phyloP scores from a whole-genome alignment of 2,888 invertebrate species.

The Chalcosyrphus nemorum region DNA sequence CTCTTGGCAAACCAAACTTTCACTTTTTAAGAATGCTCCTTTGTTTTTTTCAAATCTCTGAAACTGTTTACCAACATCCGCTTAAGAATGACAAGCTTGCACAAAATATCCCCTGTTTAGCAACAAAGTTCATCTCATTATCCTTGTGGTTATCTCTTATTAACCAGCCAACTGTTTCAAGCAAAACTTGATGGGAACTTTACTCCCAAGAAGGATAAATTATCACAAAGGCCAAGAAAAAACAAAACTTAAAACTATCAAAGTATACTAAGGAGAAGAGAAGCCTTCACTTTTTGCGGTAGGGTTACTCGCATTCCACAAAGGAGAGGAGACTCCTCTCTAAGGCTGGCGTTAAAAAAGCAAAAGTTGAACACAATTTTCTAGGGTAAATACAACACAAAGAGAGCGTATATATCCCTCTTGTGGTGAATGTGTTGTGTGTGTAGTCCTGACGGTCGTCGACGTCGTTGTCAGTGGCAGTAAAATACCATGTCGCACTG shows the following conservation, averaged over 20 bases:
- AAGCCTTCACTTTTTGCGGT: background rate
- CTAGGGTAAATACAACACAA: background rate
- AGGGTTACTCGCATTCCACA: background rate
- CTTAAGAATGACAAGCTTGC: background rate
- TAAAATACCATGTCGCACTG: slow-evolving; percentile 19
- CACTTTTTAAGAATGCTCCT: too few relatives aligned
- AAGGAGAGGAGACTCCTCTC: background rate
- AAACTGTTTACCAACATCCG: too few relatives aligned
- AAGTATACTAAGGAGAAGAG: background rate
- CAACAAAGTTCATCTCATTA: background rate
- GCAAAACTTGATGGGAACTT: background rate
- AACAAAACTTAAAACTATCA: background rate
- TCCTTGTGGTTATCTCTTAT: background rate
- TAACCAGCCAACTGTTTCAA: background rate
- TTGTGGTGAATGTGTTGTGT: background rate
- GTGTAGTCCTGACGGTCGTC: background rate
- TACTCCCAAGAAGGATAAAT: background rate
- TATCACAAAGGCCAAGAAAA: background rate
- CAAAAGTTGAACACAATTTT: background rate
- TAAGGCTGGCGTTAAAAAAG: background rate
- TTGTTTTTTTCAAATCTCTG: too few relatives aligned
- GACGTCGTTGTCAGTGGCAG: background rate
- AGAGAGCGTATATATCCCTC: background rate
- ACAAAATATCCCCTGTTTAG: background rate
- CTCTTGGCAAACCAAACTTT: too few relatives aligned